Conservation (phyloP, 2,888 invertebrate genomes). For the Fissipunctia ypsillon region DNA sequence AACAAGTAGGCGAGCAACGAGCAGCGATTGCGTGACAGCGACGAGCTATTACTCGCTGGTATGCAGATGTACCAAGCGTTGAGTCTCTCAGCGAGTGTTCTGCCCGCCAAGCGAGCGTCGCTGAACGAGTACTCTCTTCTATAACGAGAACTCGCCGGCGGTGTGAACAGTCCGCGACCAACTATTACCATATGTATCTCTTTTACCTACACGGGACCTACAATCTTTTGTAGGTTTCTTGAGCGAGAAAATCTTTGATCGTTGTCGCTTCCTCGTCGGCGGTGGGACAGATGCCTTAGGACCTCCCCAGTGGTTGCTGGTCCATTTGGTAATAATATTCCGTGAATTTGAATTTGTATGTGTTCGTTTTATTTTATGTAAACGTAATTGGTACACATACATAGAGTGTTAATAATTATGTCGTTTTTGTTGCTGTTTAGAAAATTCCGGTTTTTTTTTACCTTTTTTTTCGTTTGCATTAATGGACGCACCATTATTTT, state of each 20-base stretch:
- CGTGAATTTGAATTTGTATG: conserved; percentile 44
- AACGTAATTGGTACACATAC: neutral
- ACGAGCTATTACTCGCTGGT: neutral
- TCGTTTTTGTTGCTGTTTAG: neutral
- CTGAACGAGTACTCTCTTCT: neutral
- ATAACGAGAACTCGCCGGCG: neutral
- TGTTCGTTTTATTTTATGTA: conserved; percentile 23
- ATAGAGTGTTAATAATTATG: neutral
- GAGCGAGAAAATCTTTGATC: neutral
- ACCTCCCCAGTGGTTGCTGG: conserved; percentile 34
- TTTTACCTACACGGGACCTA: neutral
- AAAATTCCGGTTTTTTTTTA: neutral
- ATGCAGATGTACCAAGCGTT: neutral
- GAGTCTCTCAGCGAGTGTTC: neutral
- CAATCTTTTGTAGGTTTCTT: neutral
- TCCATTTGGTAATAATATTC: conserved; percentile 48
- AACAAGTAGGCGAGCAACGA: neutral
- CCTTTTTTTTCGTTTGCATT: neutral
- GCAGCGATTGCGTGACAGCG: neutral
- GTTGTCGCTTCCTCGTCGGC: neutral
- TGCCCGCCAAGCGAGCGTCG: neutral
- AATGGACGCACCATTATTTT: neutral
- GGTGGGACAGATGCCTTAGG: neutral
- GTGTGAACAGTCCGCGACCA: neutral
- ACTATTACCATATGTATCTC: neutral